Evolutionary conservation across 2,797 vertebrate genomes (phyloP), one percentile per base, ranked within the genome.

Genomic region (Eupleurogrammus muticus): DNA sequence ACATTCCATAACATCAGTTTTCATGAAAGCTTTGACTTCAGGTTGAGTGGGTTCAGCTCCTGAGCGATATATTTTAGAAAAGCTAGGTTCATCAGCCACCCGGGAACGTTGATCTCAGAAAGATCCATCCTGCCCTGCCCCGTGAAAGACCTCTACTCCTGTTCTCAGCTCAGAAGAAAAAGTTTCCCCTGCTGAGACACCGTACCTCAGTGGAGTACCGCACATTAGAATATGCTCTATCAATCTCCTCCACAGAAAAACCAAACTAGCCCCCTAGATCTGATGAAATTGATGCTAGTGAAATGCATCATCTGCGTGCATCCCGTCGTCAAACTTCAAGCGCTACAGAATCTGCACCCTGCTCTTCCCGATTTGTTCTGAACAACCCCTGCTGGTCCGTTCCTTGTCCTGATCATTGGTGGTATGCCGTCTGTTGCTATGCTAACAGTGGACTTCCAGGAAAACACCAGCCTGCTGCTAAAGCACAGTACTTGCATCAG

Each of bases 191-290:
- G 52, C 70, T 75, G 32, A 83, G 74, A 61, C 61, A 73, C 28
- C 28, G 47, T 9, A 9, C 20, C 78, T 60, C 47, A 68, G 58
- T 79, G 38, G 73, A 84, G 44, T 75, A 73, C 5, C 68, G 57
- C 11, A 75, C 23, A 77, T 75, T 64, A 1, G 17, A 65, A 56
- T 81, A 81, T 58, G 7, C 20, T 70, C 59, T 12, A 17, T 80
- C 66, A 0, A 66, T 82, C 75, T 82, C 59, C n/a, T 77, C 67
- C 3, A 76, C 78, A 80, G 80, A 81, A 11, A 66, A 66, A 28
- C 20, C 12, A 16, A 82, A 71, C 20, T 63, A 34, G 3, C 10
- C 58, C 38, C 38, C 2, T 5, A 14, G 38, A 42, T 42, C 12
- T 42, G 14, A 42, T 14, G 14, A 14, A 42, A 42, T 14, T 42